These are phyloP conservation scores for Leptonema lineaticorne DNA, from an alignment of 1,140 invertebrate species.

Conservation along the genomic window DNA sequence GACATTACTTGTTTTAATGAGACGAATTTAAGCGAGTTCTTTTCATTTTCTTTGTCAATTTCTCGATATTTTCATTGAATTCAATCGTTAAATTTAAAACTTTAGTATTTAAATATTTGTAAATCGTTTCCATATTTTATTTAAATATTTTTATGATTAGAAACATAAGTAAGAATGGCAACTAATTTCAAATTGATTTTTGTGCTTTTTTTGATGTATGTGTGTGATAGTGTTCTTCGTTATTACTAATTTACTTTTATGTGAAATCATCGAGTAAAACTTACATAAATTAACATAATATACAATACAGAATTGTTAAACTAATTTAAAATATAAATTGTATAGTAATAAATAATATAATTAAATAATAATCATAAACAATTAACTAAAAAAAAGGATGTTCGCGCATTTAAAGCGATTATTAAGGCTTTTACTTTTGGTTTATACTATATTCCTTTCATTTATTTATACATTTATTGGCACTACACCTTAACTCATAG, in stretches of 20 bases:
- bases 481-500: neutral
- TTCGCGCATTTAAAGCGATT: neutral
- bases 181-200: constrained; percentile 8
- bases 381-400: neutral
- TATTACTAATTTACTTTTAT: constrained; percentile 34
- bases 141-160: no score
- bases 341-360: constrained; percentile 19
- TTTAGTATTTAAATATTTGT: no score
- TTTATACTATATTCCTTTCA: neutral
- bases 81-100: no score
- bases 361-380: constrained; percentile 17
- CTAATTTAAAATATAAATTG: neutral
- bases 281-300: no score
- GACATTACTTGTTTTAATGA: no score
- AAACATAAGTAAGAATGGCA: neutral
- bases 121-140: no score
- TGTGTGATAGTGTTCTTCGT: constrained; percentile 14
- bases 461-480: neutral
- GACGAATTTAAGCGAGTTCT: no score
- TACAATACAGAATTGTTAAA: neutral
- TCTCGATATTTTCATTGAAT: no score
- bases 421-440: neutral
- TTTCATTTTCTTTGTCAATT: no score
- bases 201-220: constrained; percentile 38
- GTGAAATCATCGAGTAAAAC: constrained; percentile 28